Conservation (phyloP, 1,140 invertebrate genomes). For the Rhizoglyphus robini region DNA sequence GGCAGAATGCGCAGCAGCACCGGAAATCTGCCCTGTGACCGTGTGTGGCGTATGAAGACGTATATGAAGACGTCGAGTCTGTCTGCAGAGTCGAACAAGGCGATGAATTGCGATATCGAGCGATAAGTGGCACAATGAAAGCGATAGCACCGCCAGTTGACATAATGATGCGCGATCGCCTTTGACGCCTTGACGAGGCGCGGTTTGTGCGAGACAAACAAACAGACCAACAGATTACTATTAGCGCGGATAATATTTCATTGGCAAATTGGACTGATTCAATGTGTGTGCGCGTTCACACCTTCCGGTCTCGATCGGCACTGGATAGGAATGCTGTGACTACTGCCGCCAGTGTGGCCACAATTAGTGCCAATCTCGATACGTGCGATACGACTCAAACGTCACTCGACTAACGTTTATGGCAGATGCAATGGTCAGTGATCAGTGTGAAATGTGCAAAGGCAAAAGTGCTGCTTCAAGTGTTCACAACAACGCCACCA, state of each 20-base stretch:
- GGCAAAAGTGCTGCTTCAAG: no score
- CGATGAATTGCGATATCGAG: not conserved
- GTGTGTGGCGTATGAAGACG: slow-evolving; percentile 1
- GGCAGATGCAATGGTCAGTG: no score
- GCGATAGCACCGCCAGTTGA: not conserved
- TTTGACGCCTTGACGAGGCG: not conserved
- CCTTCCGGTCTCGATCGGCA: not conserved
- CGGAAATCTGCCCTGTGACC: not conserved
- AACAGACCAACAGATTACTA: not conserved
- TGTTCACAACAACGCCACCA: no score
- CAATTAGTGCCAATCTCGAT: not conserved
- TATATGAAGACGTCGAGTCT: not conserved
- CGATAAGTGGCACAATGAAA: not conserved
- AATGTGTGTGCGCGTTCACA: not conserved
- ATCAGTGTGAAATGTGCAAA: no score
- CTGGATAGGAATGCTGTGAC: no score
- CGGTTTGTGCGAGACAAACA: not conserved
- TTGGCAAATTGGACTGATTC: not conserved
- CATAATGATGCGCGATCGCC: not conserved
- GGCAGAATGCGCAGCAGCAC: not conserved
- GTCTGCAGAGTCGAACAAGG: not conserved
- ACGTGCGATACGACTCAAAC: no score
- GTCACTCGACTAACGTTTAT: no score
- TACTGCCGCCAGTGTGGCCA: not conserved
- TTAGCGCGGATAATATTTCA: not conserved